Conservation (phyloP, 2,113 vertebrate species). For the Polypterus senegalus region DNA sequence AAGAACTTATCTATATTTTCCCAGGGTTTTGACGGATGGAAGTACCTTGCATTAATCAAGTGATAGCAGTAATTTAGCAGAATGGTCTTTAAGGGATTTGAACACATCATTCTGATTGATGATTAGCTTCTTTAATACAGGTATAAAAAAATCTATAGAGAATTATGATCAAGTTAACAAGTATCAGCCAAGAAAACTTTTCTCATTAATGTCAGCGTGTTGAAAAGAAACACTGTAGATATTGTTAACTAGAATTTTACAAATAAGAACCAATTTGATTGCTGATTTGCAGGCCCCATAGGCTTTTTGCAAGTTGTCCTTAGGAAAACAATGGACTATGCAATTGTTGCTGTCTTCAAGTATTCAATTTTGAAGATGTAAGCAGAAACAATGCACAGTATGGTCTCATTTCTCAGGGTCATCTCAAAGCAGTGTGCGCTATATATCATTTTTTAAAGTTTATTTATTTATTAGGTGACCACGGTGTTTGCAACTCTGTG, state of each 20-base stretch:
- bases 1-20: neutral
- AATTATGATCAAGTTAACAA: slow-evolving; percentile 17
- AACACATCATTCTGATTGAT: slow-evolving; percentile 23
- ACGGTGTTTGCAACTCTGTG: too few species aligned
- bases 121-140: slow-evolving; percentile 22
- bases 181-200: slow-evolving; percentile 23
- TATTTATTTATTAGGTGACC: too few species aligned
- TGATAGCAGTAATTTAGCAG: slow-evolving; percentile 22
- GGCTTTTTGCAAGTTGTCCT: neutral
- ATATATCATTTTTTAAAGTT: too few species aligned
- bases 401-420: too few species aligned
- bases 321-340: neutral
- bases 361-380: slow-evolving; percentile 3
- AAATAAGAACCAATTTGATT: neutral
- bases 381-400: too few species aligned
- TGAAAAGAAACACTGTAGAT: slow-evolving; percentile 10
- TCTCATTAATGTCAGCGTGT: slow-evolving; percentile 10
- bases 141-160: slow-evolving; percentile 11
- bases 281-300: neutral
- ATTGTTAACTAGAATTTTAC: slow-evolving; percentile 12
- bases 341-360: neutral
- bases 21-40: slow-evolving; percentile 19
- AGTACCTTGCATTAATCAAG: slow-evolving; percentile 20
- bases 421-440: too few species aligned
- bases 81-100: slow-evolving; percentile 22